A percentile compares a stretch with the other conserved stretches of the same genome.
phyloP scores from a whole-genome alignment of 1,140 invertebrate genomes.

The Tetranychus urticae region DNA sequence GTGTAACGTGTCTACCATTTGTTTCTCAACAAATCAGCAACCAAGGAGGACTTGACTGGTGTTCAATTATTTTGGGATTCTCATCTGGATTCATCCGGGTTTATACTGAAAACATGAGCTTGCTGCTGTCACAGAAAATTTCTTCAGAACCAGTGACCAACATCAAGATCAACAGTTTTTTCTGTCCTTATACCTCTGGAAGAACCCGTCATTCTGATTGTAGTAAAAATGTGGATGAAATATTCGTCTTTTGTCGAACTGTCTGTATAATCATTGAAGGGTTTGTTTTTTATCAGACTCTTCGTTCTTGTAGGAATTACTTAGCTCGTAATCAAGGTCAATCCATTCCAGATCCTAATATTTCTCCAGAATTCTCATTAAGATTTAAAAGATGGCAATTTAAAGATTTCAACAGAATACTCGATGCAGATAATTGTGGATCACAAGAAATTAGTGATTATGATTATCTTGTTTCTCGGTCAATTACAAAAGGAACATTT shows the following conservation, averaged over 20 bases:
- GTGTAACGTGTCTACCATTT: constrained; percentile 32
- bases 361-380: constrained; percentile 16
- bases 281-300: constrained; percentile 50
- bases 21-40: constrained; percentile 31
- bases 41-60: constrained; percentile 56
- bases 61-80: constrained; percentile 65
- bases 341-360: background rate
- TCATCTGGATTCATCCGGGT: constrained; percentile 57
- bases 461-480: constrained; percentile 59
- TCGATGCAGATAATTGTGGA: constrained; percentile 47
- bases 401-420: constrained; percentile 41
- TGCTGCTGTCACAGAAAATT: constrained; percentile 56
- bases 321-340: constrained; percentile 27
- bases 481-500: constrained; percentile 43
- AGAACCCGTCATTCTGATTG: constrained; percentile 24
- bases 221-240: constrained; percentile 36
- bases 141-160: constrained; percentile 52
- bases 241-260: constrained; percentile 49
- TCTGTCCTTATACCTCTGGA: constrained; percentile 28
- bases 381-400: constrained; percentile 62
- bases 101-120: constrained; percentile 58
- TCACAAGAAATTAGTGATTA: constrained; percentile 40
- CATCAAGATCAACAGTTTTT: constrained; percentile 56
- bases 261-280: constrained; percentile 58
- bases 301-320: constrained; percentile 51